Base-by-base conservation (phyloP, 2,113 vertebrate species). In the Cyprinodon tularosa region DNA sequence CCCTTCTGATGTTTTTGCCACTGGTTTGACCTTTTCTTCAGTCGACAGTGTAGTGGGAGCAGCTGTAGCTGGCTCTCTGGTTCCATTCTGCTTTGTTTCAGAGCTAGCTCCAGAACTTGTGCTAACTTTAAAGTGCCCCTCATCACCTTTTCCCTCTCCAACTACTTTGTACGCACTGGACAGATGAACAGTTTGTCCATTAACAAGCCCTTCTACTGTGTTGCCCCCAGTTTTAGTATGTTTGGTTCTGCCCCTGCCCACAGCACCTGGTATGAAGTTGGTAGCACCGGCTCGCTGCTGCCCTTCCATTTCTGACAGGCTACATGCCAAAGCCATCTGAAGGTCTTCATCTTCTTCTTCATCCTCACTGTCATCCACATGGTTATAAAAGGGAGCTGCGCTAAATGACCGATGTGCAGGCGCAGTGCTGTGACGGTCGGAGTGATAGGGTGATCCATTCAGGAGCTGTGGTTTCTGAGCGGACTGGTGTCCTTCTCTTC, bases 291-390 rank as follows among this genome's bases (percentile, higher is more conserved):
- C 95, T 69, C 86, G 92, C 92, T 96, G 96, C 92, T 96, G 94
- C 83, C 94, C 95, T 84, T 99, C 97, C 96, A 97, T 95, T 94
- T 98, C 97, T 2, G 98, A 99, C 74, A 99, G 93, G 92, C 98
- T 99, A 95, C 94, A 98, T 61, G 97, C 98, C 96, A 99, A 95
- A 76, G 98, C 98, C 87, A 98, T 95, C 94, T 99, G 98, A 81
- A 99, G 92, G 68, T 97, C 97, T 92, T 99, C 97, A 0, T 96
- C 96, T 4, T 97, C 96, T 0, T 98, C 97, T 2, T 97, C 96
- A 5, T 90, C 89, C 3, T 89, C 86, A 0, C 78, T 83, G n/a
- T 63, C 50, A 0, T 85, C 90, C 69, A 92, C 82, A 76, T 92
- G 95, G 66, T 88, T 83, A 90, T 92, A 93, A 84, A 91, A 93